phyloP scores from a whole-genome alignment of 37 sponge, comb jelly and placozoan genomes.

The Oopsacas minuta region DNA sequence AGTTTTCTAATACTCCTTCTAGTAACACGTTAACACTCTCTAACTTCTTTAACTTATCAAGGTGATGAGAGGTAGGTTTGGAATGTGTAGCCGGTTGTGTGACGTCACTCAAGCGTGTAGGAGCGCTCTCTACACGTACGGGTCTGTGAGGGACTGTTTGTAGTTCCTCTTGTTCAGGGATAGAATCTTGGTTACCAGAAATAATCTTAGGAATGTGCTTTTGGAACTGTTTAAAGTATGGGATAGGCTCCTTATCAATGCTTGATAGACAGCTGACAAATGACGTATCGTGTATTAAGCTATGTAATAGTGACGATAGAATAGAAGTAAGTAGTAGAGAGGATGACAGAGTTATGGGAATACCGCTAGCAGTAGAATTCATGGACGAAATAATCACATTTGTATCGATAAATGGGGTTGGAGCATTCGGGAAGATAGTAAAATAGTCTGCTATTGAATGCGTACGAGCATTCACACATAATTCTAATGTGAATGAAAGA shows the following conservation, averaged over 20 bases:
- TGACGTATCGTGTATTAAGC: constrained; percentile 55
- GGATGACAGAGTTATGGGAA: not conserved
- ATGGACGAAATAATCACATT: not conserved
- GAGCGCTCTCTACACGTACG: not conserved
- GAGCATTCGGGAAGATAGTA: constrained; percentile 22
- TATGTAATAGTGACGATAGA: constrained; percentile 24
- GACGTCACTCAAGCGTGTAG: not conserved
- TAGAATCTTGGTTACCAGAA: not conserved
- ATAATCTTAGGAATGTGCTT: not conserved
- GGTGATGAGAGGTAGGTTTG: not conserved
- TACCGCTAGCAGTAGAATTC: not conserved
- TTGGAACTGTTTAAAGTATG: constrained; percentile 68
- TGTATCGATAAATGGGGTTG: constrained; percentile 34
- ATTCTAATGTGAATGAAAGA: constrained; percentile 27
- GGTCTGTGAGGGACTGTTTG: not conserved
- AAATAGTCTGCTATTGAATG: constrained; percentile 53
- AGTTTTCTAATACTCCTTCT: not conserved
- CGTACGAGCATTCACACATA: constrained; percentile 50
- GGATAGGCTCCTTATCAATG: constrained; percentile 55
- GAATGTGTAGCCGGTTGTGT: not conserved
- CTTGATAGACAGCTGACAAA: constrained; percentile 38
- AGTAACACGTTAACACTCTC: not conserved
- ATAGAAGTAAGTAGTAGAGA: not conserved
- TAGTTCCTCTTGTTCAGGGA: not conserved
- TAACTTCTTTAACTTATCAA: not conserved